Percentiles rank a stretch among this genome's conserved stretches.
Evolutionary conservation across 2,888 invertebrate species (phyloP).

Genomic region (Pachymerium ferrugineum): DNA sequence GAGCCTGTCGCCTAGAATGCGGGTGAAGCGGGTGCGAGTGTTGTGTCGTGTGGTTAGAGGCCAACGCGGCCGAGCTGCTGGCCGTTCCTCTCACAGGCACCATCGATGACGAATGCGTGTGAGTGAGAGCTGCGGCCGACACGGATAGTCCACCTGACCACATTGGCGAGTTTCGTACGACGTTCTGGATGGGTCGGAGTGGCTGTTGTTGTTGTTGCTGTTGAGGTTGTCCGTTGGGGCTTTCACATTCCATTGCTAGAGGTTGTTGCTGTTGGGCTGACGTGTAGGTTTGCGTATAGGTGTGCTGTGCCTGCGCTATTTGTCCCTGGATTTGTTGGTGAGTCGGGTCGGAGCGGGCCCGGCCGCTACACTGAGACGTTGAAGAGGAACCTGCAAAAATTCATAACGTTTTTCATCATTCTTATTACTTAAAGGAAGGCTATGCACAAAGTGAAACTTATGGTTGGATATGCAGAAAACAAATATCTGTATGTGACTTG

Average conservation of each 20-base stretch:
- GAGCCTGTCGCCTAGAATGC: conserved; percentile 47
- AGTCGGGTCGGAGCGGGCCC: conserved; percentile 44
- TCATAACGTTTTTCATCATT: not conserved
- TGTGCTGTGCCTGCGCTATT: conserved; percentile 39
- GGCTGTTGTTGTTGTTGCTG: conserved; percentile 36
- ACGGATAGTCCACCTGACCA: conserved; percentile 33
- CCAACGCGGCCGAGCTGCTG: conserved; percentile 47
- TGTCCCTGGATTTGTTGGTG: conserved; percentile 45
- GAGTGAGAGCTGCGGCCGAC: conserved; percentile 39
- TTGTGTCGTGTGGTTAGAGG: conserved; percentile 35
- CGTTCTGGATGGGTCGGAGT: conserved; percentile 32
- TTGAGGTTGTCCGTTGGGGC: conserved; percentile 52
- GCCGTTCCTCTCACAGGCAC: conserved; percentile 40
- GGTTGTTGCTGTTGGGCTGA: conserved; percentile 32
- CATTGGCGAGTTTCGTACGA: conserved; percentile 25
- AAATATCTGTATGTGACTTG: no score
- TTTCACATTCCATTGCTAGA: conserved; percentile 72
- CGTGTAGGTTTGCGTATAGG: conserved; percentile 40
- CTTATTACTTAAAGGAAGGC: no score
- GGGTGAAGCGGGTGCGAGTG: conserved; percentile 46
- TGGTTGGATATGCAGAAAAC: no score
- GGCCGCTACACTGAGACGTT: conserved; percentile 41
- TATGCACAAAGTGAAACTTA: no score
- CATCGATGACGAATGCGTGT: conserved; percentile 35
- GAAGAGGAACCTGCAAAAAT: conserved; percentile 36